Base-by-base conservation (phyloP, 2,888 invertebrate genomes). In the Phlogophora meticulosa region DNA sequence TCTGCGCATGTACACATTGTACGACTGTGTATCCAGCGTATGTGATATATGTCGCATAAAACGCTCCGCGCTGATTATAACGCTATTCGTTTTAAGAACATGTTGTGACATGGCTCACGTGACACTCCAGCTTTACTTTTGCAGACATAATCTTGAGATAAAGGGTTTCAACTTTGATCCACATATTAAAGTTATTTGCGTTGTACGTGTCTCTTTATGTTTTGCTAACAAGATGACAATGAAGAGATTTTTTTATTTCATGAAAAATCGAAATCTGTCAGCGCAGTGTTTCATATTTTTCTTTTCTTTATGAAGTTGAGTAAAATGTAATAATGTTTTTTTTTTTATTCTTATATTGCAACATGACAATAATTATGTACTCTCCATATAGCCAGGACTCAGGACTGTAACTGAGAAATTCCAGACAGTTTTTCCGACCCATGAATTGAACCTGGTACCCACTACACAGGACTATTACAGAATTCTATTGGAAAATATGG, bases 21-120 rank as follows among this genome's bases (percentile, higher is more conserved):
- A 48, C 73, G 20, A 62, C 62, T 64, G 61, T 75, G 56, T 76
- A 72, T 62, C 51, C 61, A 68, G 55, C 43, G 15, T 28, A 28
- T 28, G 28, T 81, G 81, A 78, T 81, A 69, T 67, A 81, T 72
- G 68, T 71, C 78, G 52, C 62, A 75, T 81, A 77, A 80, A 76
- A 82, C 60, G 74, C 52, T 80, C 49, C 52, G 40, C 63, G 66
- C 78, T 80, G 78, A 80, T 80, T 82, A 82, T 80, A 76, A 80
- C 64, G 72, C 72, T 76, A 74, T 64, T 57, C 66, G 73, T 66
- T 72, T 76, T 52, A 67, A 76, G 61, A 70, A 80, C 43, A 79
- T 69, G 70, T 76, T 63, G 59, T 40, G 52, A 67, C 59, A 53
- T 74, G 76, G 58, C 76, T 61, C 69, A 67, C 59, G 48, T 74